phyloP scores from a whole-genome alignment of 2,888 invertebrate genomes.

The Orthonevra nobilis region DNA sequence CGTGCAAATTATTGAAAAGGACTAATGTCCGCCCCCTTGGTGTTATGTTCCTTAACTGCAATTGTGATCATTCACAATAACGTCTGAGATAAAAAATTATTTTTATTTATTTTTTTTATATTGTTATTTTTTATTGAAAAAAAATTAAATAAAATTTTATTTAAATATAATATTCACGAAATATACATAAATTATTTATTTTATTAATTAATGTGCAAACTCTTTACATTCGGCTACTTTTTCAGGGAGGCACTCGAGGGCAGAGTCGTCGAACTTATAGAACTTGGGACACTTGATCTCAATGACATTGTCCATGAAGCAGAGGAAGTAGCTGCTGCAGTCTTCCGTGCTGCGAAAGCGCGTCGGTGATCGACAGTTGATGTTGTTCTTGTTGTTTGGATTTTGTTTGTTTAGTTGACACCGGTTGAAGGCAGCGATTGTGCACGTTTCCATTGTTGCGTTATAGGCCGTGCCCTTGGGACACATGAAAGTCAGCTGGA shows the following conservation, averaged over 20 bases:
- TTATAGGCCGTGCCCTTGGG: conserved; percentile 66
- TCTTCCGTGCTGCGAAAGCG: conserved; percentile 64
- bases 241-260: conserved; percentile 68
- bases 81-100: conserved; percentile 33
- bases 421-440: conserved; percentile 47
- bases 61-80: conserved; percentile 6
- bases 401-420: conserved; percentile 13
- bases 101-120: conserved; percentile 27
- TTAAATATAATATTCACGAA: conserved; percentile 7
- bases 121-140: conserved; percentile 25
- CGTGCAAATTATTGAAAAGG: not conserved
- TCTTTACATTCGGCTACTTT: conserved; percentile 61
- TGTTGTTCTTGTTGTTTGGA: not conserved
- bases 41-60: not conserved
- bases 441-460: conserved; percentile 36
- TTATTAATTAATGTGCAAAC: conserved; percentile 5
- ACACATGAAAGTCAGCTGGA: conserved; percentile 62
- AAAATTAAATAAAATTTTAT: conserved; percentile 12
- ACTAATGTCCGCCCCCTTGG: no score
- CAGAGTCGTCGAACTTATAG: conserved; percentile 69
- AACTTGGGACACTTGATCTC: conserved; percentile 71
- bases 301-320: conserved; percentile 65
- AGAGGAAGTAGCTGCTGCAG: conserved; percentile 68
- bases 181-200: not conserved
- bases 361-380: conserved; percentile 59